Evolutionary conservation across 2,797 vertebrate species (phyloP).

Genomic region (Mastacembelus armatus): DNA sequence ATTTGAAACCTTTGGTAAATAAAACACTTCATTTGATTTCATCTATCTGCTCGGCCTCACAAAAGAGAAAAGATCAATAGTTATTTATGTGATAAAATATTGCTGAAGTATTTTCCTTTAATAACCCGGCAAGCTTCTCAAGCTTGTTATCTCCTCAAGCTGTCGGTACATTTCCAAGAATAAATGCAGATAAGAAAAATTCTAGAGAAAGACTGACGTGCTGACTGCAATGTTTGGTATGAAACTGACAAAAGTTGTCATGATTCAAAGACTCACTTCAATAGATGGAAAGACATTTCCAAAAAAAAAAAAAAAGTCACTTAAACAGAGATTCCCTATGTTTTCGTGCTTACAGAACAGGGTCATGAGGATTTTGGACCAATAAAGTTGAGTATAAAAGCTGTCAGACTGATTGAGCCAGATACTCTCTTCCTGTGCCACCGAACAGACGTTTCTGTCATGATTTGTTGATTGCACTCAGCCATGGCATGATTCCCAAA

Average conservation of each 20-base stretch:
- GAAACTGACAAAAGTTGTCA: neutral
- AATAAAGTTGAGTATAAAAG: conserved; percentile 22
- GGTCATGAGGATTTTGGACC: conserved; percentile 13
- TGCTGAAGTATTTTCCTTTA: neutral
- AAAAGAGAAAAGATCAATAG: neutral
- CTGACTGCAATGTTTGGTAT: neutral
- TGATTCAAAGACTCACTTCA: neutral
- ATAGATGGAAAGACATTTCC: neutral
- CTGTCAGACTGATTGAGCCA: conserved; percentile 28
- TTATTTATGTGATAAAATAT: conserved; percentile 5
- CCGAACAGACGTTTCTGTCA: conserved; percentile 39
- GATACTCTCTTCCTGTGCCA: conserved; percentile 11
- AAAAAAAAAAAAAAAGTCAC: neutral
- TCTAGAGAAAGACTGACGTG: too few species aligned
- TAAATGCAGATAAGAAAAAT: neutral
- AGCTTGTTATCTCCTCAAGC: neutral
- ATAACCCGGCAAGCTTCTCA: neutral
- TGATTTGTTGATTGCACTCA: conserved; percentile 50
- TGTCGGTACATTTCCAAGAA: neutral
- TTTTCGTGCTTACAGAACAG: conserved; percentile 14
- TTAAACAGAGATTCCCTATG: conserved; percentile 5
- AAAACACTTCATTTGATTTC: neutral
- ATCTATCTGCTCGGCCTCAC: neutral
- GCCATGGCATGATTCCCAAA: conserved; percentile 10
- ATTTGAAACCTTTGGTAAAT: neutral